Base-by-base conservation (phyloP, 1,140 invertebrate species). In the Nymphalis io region DNA sequence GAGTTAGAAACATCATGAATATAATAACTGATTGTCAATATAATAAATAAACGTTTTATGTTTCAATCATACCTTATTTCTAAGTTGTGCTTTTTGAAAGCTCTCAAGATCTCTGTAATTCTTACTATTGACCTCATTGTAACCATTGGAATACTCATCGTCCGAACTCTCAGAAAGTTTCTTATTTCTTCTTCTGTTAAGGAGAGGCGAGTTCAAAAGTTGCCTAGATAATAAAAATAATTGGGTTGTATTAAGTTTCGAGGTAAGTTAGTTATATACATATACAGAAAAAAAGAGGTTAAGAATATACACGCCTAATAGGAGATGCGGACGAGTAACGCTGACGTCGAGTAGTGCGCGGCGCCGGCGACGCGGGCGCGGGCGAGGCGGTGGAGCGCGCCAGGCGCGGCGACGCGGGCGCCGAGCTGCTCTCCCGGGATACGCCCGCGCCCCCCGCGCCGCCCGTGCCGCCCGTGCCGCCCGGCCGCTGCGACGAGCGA, bases 81-180 rank as follows among this genome's bases (percentile, higher is more conserved):
- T 94, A 39, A 98, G 93, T 82, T 98, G 97, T 44, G 97, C 96
- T 92, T 98, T 98, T 87, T 99, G 98, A 87, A 98, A 98, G 58
- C 96, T 97, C 92, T 99, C 97, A 64, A 98, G 93, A 89, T 98
- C 96, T 69, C 95, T 94, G 83, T 97, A 98, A 89, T 95, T 96
- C 68, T 94, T 94, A 65, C 93, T 92, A 76, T 93, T 94, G 74
- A 94, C 92, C 85, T 96, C 93, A 71, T 93, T 93, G 60, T 94
- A 93, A 46, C 94, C 93, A 63, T 94, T 92, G 18, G 93, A 93
- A 15, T 94, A 94, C 82, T 98, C 97, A 79, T 98, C 96, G 80
- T 98, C 96, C 0, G 97, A 98, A 88, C 96, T 97, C 81, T 98
- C 97, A 18, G 95, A 94, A 33, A 94, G 93, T 84, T 94, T 94